Evolutionary conservation across 2,888 invertebrate genomes (phyloP), one percentile per base, ranked within the genome.

Genomic region (Acleris sparsana): DNA sequence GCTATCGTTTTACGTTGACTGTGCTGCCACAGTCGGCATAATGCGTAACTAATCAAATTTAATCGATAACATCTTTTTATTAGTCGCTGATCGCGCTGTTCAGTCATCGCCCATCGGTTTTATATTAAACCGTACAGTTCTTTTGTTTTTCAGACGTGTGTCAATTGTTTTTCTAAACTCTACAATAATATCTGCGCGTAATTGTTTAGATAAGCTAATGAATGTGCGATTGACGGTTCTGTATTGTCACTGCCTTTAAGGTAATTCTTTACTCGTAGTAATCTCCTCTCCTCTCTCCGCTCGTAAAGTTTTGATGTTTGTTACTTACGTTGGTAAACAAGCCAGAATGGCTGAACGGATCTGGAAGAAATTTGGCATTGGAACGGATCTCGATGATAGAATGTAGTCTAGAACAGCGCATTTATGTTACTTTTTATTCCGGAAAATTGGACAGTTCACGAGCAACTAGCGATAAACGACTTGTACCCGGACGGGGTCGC

Each of bases 21-120:
- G 70, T 68, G 70, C 70, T 70, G 70, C 70, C 44, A 53, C 22
- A 39, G 46, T 39, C 68, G 68, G 57, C 63, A 20, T 49, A 18
- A 66, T 66, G 58, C 60, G 61, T 55, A 70, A 70, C 68, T 70
- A 68, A 70, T 66, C 49, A 51, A 58, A 43, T 65, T 43, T 39
- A 68, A 70, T 70, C 70, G 68, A 68, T 70, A 68, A 65, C 56
- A 53, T 68, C 56, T 57, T 63, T 51, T 58, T 53, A 49, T 48
- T 62, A 53, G 56, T n/a, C n/a, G n/a, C n/a, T n/a, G 7, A 1
- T 1, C 39, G 13, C 39, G 61, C 46, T 33, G 25, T 49, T 39
- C 25, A 25, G 59, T 60, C 60, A 60, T 64, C 64, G 43, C 52
- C 53, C 58, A 53, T 53, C 43, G 39, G 29, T 52, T 64, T 59